These are phyloP conservation scores for Sebastes ruberrimus DNA, from an alignment of 2,797 vertebrate species.

Conservation along the genomic window DNA sequence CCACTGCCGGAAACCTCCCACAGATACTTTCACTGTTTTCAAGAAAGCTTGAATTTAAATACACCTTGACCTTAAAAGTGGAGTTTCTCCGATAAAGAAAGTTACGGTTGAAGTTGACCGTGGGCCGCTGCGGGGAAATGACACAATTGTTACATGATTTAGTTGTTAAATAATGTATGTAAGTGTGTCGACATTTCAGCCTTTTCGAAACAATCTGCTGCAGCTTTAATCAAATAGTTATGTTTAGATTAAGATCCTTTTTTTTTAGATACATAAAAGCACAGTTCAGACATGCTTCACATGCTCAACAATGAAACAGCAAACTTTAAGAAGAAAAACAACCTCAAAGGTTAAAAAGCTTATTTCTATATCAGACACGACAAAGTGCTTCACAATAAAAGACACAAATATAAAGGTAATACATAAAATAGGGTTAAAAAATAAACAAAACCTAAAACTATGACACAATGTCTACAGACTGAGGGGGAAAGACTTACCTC, in stretches of 20 bases:
- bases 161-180: neutral
- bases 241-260: neutral
- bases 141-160: neutral
- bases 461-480: neutral
- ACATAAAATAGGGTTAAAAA: neutral
- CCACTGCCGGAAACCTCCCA: slow-evolving; percentile 27
- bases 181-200: neutral
- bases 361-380: neutral
- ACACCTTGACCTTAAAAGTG: neutral
- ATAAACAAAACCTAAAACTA: neutral
- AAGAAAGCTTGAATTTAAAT: neutral
- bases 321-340: neutral
- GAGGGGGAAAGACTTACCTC: neutral
- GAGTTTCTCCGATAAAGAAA: slow-evolving; percentile 45
- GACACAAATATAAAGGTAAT: neutral
- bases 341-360: neutral
- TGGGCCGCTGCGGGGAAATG: slow-evolving; percentile 15
- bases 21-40: slow-evolving; percentile 5
- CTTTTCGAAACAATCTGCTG: neutral
- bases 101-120: neutral
- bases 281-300: neutral
- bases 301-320: neutral
- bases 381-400: neutral
- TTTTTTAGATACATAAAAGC: neutral
- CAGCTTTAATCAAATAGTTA: neutral